Conservation (phyloP, 2,888 invertebrate genomes). For the Laothoe populi region DNA sequence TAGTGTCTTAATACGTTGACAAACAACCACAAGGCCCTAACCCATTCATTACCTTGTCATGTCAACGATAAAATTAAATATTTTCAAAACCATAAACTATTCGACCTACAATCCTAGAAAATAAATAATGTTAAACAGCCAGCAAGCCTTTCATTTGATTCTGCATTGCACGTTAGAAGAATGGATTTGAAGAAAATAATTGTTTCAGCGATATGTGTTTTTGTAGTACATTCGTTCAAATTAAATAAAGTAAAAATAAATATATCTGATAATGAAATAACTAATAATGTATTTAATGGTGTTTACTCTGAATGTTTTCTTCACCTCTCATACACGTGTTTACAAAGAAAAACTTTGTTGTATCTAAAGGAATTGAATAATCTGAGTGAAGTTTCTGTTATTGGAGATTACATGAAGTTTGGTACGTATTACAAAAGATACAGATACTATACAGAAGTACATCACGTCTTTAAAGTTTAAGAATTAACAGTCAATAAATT, state of each 20-base stretch:
- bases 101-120: constrained; percentile 68
- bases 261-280: constrained; percentile 33
- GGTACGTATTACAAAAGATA: constrained; percentile 59
- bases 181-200: constrained; percentile 59
- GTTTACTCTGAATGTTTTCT: constrained; percentile 84
- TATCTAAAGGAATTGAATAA: constrained; percentile 83
- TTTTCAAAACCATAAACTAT: constrained; percentile 61
- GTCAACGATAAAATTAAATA: constrained; percentile 54
- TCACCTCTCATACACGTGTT: constrained; percentile 82
- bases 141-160: constrained; percentile 61
- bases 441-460: too few relatives aligned
- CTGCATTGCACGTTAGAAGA: constrained; percentile 34
- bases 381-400: constrained; percentile 80
- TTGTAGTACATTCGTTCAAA: constrained; percentile 44
- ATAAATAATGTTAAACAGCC: constrained; percentile 66
- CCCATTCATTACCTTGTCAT: constrained; percentile 27
- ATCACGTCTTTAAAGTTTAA: too few relatives aligned
- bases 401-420: constrained; percentile 83
- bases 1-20: background rate
- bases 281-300: constrained; percentile 73
- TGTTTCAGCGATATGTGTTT: constrained; percentile 40
- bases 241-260: constrained; percentile 33
- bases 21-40: constrained; percentile 12
- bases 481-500: too few relatives aligned
- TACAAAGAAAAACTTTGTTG: constrained; percentile 83